phyloP scores from a whole-genome alignment of 2,888 invertebrate genomes.

The Xanthia icteritia region DNA sequence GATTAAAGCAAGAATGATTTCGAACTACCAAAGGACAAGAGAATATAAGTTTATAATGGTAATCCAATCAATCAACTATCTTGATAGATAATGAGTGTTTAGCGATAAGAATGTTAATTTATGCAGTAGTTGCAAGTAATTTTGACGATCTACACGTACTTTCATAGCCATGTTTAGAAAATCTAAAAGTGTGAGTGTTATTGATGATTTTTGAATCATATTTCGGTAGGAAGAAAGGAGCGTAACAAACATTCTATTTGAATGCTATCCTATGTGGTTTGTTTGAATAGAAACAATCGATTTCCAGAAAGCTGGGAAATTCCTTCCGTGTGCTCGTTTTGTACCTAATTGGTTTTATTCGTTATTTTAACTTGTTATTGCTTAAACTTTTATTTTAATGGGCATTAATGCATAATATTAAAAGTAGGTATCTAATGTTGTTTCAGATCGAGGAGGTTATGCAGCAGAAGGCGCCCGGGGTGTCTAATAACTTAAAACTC shows the following conservation, averaged over 20 bases:
- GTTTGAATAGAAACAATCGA: neutral
- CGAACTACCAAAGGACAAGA: conserved; percentile 77
- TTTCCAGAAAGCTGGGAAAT: neutral
- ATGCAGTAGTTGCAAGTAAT: conserved; percentile 67
- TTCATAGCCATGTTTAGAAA: conserved; percentile 40
- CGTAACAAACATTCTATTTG: neutral
- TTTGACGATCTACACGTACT: conserved; percentile 56
- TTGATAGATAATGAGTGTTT: conserved; percentile 65
- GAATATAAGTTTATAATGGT: conserved; percentile 86
- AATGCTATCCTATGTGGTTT: neutral
- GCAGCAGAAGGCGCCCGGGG: conserved; percentile 89
- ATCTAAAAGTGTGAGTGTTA: conserved; percentile 50
- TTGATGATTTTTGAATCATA: neutral
- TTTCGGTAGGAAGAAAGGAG: neutral
- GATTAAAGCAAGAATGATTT: conserved; percentile 72
- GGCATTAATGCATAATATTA: neutral
- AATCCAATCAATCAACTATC: conserved; percentile 68
- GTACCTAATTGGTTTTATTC: neutral
- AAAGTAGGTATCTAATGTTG: conserved; percentile 52
- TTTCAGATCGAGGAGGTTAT: conserved; percentile 89
- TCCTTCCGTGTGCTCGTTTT: neutral
- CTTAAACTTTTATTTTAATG: neutral
- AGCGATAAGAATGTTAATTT: conserved; percentile 70
- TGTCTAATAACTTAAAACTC: conserved; percentile 83
- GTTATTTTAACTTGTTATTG: neutral